Evolutionary conservation across 2,888 invertebrate genomes (phyloP).

Genomic region (Habrosyne pyritoides): DNA sequence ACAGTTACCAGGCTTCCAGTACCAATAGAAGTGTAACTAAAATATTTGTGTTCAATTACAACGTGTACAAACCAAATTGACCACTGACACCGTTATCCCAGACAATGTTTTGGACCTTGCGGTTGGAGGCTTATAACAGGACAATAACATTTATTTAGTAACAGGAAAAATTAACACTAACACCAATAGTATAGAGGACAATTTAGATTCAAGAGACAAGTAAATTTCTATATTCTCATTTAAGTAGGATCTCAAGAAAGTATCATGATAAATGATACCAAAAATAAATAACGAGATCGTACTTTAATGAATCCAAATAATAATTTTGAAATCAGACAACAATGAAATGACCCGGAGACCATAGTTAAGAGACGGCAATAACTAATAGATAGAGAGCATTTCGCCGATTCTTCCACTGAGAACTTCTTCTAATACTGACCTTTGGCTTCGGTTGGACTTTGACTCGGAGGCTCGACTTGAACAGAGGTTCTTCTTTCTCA

Average conservation of each 20-base stretch:
- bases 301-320: conserved; percentile 36
- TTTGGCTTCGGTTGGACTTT: conserved; percentile 67
- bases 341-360: conserved; percentile 47
- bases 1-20: conserved; percentile 51
- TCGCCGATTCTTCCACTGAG: conserved; percentile 34
- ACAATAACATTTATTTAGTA: conserved; percentile 70
- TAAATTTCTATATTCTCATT: conserved; percentile 26
- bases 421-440: conserved; percentile 64
- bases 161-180: conserved; percentile 41
- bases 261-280: conserved; percentile 12
- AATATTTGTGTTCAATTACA: conserved; percentile 54
- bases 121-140: conserved; percentile 69
- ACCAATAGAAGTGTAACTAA: conserved; percentile 46
- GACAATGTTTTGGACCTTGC: conserved; percentile 79
- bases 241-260: conserved; percentile 32
- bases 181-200: conserved; percentile 38
- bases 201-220: conserved; percentile 12
- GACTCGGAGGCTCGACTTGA: conserved; percentile 76
- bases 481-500: conserved; percentile 77
- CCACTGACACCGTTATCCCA: conserved; percentile 81
- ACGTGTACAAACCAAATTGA: conserved; percentile 81
- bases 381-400: conserved; percentile 65
- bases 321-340: conserved; percentile 30
- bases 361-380: conserved; percentile 56
- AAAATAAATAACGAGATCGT: conserved; percentile 23